Evolutionary conservation across 2,113 vertebrate species (phyloP).

Genomic region (Odobenus rosmarus): DNA sequence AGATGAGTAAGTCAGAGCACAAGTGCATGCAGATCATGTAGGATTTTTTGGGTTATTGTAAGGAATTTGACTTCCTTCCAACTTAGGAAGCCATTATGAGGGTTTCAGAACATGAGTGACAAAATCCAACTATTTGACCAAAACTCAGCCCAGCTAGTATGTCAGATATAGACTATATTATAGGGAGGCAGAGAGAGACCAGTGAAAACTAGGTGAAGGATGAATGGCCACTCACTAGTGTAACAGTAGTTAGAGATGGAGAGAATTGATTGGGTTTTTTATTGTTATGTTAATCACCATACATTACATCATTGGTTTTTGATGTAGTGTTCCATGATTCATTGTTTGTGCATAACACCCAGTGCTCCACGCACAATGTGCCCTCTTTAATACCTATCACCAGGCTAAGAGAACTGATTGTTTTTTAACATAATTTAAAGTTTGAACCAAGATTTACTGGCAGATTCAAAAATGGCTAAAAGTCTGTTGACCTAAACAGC

Average conservation of each 20-base stretch:
- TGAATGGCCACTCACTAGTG: background rate
- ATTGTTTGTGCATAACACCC: no score
- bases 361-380: no score
- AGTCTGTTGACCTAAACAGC: background rate
- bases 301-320: no score
- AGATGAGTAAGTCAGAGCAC: background rate
- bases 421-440: background rate
- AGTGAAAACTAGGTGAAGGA: background rate
- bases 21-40: background rate
- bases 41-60: background rate
- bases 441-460: background rate
- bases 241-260: background rate
- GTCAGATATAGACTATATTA: background rate
- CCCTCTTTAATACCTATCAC: no score
- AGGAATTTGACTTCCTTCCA: background rate
- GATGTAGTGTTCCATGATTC: no score
- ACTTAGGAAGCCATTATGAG: background rate
- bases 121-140: background rate
- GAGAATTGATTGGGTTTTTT: background rate
- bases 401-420: background rate
- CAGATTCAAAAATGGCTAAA: background rate
- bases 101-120: background rate
- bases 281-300: no score
- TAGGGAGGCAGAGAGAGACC: background rate
- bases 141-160: background rate